Conservation (phyloP, 1,140 invertebrate species). For the Drosophila ogumai region DNA sequence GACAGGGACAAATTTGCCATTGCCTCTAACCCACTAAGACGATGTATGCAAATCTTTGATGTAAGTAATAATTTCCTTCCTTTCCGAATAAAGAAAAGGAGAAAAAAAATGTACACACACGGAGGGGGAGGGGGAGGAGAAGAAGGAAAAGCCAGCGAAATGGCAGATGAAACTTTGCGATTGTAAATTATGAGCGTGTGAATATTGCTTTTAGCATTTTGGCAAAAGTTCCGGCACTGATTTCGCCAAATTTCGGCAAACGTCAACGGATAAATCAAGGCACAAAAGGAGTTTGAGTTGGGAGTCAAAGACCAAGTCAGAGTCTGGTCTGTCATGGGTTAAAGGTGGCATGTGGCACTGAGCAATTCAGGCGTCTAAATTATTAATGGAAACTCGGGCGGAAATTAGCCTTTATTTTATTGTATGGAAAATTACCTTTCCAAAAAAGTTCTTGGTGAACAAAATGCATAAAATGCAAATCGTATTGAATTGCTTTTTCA, state of each 20-base stretch:
- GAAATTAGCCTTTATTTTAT: constrained; percentile 12
- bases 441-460: background rate
- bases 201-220: constrained; percentile 73
- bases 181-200: constrained; percentile 78
- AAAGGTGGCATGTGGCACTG: background rate
- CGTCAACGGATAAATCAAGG: constrained; percentile 49
- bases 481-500: background rate
- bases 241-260: constrained; percentile 53
- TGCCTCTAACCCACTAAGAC: constrained; percentile 55
- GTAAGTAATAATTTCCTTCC: constrained; percentile 83
- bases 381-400: constrained; percentile 4
- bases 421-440: background rate
- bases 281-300: background rate
- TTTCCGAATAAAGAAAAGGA: constrained; percentile 12
- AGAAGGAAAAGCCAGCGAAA: constrained; percentile 21
- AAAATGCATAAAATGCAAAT: background rate
- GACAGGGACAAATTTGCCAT: constrained; percentile 41
- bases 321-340: constrained; percentile 3
- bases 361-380: constrained; percentile 8
- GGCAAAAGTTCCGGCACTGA: constrained; percentile 59
- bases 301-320: background rate
- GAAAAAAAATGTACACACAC: background rate
- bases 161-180: constrained; percentile 63
- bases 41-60: constrained; percentile 81
- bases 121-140: background rate